Percentiles rank a stretch among this genome's conserved stretches.
These are phyloP conservation scores for Alca torda DNA, from an alignment of 2,797 vertebrate species.

Conservation along the genomic window DNA sequence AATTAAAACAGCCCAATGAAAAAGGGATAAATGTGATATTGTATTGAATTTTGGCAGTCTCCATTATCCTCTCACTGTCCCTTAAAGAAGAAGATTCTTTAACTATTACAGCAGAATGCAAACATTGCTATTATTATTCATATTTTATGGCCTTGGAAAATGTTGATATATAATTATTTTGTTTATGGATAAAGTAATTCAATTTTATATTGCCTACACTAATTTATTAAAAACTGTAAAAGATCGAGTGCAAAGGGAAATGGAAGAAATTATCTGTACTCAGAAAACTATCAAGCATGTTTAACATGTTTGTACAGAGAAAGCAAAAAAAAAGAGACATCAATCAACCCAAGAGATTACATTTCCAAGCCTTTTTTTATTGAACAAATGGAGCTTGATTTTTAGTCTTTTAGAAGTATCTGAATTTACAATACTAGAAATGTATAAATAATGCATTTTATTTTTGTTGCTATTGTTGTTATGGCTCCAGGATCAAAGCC, in stretches of 20 bases:
- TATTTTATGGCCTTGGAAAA: slow-evolving; percentile 53
- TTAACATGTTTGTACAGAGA: slow-evolving; percentile 53
- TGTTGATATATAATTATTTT: slow-evolving; percentile 68
- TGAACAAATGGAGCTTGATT: slow-evolving; percentile 52
- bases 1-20: slow-evolving; percentile 3
- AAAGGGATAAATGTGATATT: neutral
- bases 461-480: slow-evolving; percentile 39
- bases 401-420: slow-evolving; percentile 50
- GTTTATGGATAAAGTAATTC: slow-evolving; percentile 70
- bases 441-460: slow-evolving; percentile 68
- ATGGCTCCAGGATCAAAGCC: slow-evolving; percentile 39
- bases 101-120: neutral
- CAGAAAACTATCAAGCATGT: slow-evolving; percentile 44
- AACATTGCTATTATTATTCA: neutral
- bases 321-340: slow-evolving; percentile 25
- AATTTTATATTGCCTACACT: slow-evolving; percentile 64
- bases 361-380: slow-evolving; percentile 58
- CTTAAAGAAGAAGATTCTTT: neutral
- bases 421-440: slow-evolving; percentile 48
- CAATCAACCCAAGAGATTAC: slow-evolving; percentile 48
- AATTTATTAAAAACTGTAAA: slow-evolving; percentile 71
- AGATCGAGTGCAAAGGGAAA: slow-evolving; percentile 26
- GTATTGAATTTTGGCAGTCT: slow-evolving; percentile 16
- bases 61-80: neutral
- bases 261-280: slow-evolving; percentile 43